Evolutionary conservation across 2,113 vertebrate species (phyloP), one percentile per base, ranked within the genome.

Genomic region (Hippocampus barbouri): DNA sequence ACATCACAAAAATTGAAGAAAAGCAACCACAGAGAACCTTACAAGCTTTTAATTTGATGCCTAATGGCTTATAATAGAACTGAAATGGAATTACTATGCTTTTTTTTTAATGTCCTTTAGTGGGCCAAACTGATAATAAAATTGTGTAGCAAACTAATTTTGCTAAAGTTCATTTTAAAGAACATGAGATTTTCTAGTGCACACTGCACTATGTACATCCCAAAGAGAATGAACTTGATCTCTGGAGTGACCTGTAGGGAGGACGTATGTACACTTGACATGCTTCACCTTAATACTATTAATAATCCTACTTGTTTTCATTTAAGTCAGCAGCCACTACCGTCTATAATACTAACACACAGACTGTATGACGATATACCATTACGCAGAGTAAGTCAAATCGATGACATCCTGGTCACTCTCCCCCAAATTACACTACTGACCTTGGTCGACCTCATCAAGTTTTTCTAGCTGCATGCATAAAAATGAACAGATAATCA

Each of bases 281-380:
- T 80, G 71, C 75, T 59, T 82, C 79, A 75, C 79, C 74, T 73
- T 86, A 83, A 87, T 77, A 57, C 51, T 75, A 75, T 86, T 82
- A 83, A 87, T 84, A 84, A 85, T 74, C 77, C 78, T 73, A 86
- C 86, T 65, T 86, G 80, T 86, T 83, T 82, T 81, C 79, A 77
- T 89, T 86, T 85, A 74, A 60, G 71, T 85, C 80, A 34, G 47
- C 43, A 69, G 67, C 69, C 75, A 72, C 72, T 84, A 69, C 51
- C 43, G 34, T 27, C 63, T 56, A 68, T 51, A 8, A 11, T 4
- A 18, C 2, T 40, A 40, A 51, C 1, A 30, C 70, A 68, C 41
- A 65, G 15, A 49, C 54, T 68, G 57, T 65, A 73, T 53, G 18
- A 60, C 62, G 21, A 71, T 56, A 70, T 67, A 63, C 51, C 0